Evolutionary conservation across 2,888 invertebrate species (phyloP).

Genomic region (Thecocarcelia acutangulata): DNA sequence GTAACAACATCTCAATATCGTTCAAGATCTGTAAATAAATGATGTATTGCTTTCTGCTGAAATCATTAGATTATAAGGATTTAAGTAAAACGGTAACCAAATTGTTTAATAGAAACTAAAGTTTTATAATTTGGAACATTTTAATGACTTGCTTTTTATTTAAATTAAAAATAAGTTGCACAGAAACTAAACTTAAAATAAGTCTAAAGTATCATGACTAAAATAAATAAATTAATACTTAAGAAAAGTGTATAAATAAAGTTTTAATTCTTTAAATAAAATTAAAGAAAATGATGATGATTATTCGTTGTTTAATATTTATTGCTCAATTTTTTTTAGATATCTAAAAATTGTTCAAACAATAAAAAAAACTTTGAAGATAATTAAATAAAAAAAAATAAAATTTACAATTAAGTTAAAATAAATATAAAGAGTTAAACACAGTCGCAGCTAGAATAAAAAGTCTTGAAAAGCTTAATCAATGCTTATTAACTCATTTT

Average conservation of each 20-base stretch:
- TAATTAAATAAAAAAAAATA: constrained; percentile 59
- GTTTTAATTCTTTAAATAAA: constrained; percentile 63
- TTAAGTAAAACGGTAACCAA: not conserved
- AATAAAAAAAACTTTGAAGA: constrained; percentile 48
- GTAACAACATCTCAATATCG: too few relatives aligned
- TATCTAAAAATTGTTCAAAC: constrained; percentile 32
- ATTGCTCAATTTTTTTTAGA: constrained; percentile 61
- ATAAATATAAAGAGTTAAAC: not conserved
- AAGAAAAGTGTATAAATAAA: constrained; percentile 17
- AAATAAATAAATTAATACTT: constrained; percentile 39
- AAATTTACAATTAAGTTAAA: constrained; percentile 36
- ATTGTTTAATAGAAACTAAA: not conserved
- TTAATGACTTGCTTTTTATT: constrained; percentile 49
- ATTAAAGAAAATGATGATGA: constrained; percentile 72
- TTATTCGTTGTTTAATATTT: constrained; percentile 71
- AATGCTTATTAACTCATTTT: not conserved
- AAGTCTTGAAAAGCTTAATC: not conserved
- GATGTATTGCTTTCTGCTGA: too few relatives aligned
- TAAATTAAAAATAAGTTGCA: constrained; percentile 57
- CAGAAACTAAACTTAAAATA: constrained; percentile 34
- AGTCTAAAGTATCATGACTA: constrained; percentile 17
- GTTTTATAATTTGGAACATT: constrained; percentile 36
- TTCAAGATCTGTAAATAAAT: too few relatives aligned
- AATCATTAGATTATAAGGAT: too few relatives aligned
- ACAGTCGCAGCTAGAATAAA: not conserved